phyloP scores from a whole-genome alignment of 2,888 invertebrate species.

The Labia minor region DNA sequence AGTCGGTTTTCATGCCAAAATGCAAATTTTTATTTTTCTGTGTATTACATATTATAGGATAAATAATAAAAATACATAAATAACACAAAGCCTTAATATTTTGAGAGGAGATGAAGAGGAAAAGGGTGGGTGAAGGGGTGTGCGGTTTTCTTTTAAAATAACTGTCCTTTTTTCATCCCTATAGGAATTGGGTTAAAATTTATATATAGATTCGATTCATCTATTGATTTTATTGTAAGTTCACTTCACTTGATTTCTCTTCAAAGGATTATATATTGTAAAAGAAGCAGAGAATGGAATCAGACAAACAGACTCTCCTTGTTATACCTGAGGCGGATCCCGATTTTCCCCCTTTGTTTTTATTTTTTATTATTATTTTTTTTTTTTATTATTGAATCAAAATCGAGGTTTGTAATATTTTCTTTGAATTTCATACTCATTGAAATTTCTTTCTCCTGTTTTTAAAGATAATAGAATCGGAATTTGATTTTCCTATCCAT shows the following conservation, averaged over 20 bases:
- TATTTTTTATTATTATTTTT: no score
- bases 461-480: no score
- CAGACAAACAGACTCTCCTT: background rate
- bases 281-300: background rate
- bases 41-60: background rate
- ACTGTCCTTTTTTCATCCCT: background rate
- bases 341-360: no score
- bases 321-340: no score
- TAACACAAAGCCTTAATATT: background rate
- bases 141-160: no score
- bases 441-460: no score
- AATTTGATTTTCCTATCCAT: no score
- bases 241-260: background rate
- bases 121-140: no score
- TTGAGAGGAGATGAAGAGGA: background rate
- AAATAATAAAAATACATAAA: constrained; percentile 1
- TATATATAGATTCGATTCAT: constrained; percentile 5
- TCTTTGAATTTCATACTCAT: no score
- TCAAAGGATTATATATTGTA: background rate
- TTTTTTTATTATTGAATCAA: no score
- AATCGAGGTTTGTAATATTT: no score
- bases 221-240: constrained; percentile 1
- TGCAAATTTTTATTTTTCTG: background rate
- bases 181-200: constrained; percentile 3
- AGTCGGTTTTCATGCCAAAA: background rate